Base-by-base conservation (phyloP, 2,113 vertebrate species). In the Gymnorhina tibicen region DNA sequence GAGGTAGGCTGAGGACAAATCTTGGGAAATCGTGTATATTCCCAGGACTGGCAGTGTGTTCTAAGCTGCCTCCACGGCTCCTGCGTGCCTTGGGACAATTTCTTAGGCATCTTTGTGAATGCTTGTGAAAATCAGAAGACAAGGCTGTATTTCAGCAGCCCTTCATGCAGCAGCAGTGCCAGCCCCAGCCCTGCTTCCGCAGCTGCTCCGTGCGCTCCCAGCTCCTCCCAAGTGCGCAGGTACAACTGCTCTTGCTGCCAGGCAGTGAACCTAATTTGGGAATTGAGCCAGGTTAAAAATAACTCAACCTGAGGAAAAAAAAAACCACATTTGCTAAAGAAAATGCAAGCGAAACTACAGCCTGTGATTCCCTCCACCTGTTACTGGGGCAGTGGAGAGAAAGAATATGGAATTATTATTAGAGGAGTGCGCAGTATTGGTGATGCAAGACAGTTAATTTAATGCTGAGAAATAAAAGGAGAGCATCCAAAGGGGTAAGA, bases 211-310 rank as follows among this genome's bases (percentile, higher is more conserved):
- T 3, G 0, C 16, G 2, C 53, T 85, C 33, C 22, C 17, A 33
- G 15, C 27, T 68, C 35, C 41, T 83, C 58, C 28, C 21, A 41
- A 37, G 64, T 16, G 22, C 0, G 0, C 88, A 81, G 92, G 59
- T 77, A 63, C 50, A 74, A 8, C 59, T 70, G 41, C 33, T 52
- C 23, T 8, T 33, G 60, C 73, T 17, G 52, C 64, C 83, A 91
- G 76, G 95, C 64, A 47, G 23, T 44, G 64, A 81, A 47, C 70
- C 76, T 89, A 35, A 95, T 92, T 80, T 84, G 83, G 80, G 80
- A 95, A 89, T 22, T 16, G 42, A 91, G 73, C 49, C 86, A 91
- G 64, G 89, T 70, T 92, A 91, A 95, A 91, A 89, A 95, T 92
- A 95, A 79, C 78, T 78, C 66, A n/a, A 55, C 73, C 72, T 92